phyloP scores from a whole-genome alignment of 1,140 invertebrate genomes.

The Triops cancriformis region DNA sequence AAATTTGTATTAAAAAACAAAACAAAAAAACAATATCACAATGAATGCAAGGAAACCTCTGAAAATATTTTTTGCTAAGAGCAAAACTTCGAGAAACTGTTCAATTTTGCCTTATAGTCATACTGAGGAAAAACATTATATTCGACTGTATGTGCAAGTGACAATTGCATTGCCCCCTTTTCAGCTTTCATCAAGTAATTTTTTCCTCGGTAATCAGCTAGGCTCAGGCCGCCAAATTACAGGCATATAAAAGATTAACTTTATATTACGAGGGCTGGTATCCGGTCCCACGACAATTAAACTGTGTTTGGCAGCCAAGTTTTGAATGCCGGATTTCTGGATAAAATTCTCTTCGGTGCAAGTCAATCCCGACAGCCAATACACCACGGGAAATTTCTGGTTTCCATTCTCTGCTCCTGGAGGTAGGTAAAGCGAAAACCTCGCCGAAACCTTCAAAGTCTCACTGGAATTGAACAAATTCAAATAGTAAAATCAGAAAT shows the following conservation, averaged over 20 bases:
- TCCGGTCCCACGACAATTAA: constrained; percentile 86
- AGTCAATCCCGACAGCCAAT: constrained; percentile 87
- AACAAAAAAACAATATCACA: no score
- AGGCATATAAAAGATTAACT: no score
- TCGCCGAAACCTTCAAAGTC: constrained; percentile 79
- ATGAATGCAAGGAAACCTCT: constrained; percentile 17
- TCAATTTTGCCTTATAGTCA: neutral
- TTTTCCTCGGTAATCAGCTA: no score
- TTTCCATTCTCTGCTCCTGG: constrained; percentile 56
- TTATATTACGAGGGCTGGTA: constrained; percentile 80
- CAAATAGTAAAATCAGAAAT: no score
- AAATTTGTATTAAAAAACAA: constrained; percentile 28
- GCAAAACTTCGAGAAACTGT: neutral
- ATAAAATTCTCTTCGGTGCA: constrained; percentile 96
- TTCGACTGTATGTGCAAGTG: no score
- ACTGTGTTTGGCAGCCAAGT: constrained; percentile 68
- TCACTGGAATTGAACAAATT: constrained; percentile 45
- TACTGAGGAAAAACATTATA: constrained; percentile 27
- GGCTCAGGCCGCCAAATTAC: no score
- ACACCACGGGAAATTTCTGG: constrained; percentile 71
- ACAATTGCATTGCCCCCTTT: no score
- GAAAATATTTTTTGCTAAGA: neutral
- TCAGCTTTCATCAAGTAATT: no score
- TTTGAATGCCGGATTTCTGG: constrained; percentile 87
- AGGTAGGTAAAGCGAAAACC: constrained; percentile 84